phyloP scores from a whole-genome alignment of 2,797 vertebrate genomes.

The Anisognathus igniventris region DNA sequence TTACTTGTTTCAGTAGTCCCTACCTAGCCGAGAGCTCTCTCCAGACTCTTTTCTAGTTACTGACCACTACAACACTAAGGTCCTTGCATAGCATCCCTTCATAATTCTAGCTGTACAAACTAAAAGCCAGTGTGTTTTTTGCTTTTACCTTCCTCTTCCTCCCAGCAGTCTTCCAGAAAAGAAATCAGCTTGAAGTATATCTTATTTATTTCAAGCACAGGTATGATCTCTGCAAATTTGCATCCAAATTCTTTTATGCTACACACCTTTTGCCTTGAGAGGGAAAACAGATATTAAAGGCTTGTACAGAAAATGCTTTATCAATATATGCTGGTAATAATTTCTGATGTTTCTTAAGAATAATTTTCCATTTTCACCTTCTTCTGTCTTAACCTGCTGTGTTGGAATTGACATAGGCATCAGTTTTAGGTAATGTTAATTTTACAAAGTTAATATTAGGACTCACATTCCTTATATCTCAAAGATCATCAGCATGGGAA shows the following conservation, averaged over 20 bases:
- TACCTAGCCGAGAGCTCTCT: neutral
- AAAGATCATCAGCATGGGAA: neutral
- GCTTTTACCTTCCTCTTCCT: neutral
- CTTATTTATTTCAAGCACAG: neutral
- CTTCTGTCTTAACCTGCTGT: neutral
- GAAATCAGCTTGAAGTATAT: neutral
- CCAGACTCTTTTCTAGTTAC: neutral
- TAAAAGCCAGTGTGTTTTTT: neutral
- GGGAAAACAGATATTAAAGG: neutral
- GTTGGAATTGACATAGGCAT: neutral
- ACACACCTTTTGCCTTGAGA: neutral
- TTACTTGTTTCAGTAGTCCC: neutral
- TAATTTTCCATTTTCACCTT: neutral
- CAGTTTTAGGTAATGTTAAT: neutral
- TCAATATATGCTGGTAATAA: neutral
- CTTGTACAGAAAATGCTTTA: neutral
- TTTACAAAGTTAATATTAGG: neutral
- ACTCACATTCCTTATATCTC: neutral
- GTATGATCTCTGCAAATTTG: neutral
- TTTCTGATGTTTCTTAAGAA: neutral
- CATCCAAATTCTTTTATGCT: neutral
- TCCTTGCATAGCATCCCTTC: neutral
- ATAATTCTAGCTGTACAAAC: neutral
- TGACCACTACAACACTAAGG: neutral
- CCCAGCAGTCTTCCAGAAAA: neutral